Conservation (phyloP, 2,797 vertebrate genomes). For the Clamator glandarius region DNA sequence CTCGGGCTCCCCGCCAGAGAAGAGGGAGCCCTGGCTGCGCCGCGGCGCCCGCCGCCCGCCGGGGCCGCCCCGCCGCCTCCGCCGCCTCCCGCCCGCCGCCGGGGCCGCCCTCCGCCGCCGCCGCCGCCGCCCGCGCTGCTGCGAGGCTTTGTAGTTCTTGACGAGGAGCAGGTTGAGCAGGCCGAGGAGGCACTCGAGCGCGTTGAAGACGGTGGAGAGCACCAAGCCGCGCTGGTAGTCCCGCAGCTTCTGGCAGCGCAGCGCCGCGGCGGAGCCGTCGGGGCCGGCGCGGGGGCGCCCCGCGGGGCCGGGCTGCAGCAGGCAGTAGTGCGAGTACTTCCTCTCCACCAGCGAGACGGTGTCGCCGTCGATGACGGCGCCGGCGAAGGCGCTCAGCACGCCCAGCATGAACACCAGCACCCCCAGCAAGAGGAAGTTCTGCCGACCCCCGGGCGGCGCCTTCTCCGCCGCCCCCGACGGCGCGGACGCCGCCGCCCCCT, state of each 20-base stretch:
- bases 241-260: conserved; percentile 85
- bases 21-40: conserved; percentile 82
- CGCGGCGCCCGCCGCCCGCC: conserved; percentile 75
- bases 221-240: conserved; percentile 92
- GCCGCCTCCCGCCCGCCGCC: conserved; percentile 64
- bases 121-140: conserved; percentile 77
- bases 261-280: conserved; percentile 37
- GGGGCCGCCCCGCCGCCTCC: conserved; percentile 23
- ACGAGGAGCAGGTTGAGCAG: conserved; percentile 89
- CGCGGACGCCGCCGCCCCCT: too few species aligned
- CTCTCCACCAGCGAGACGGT: conserved; percentile 91
- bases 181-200: conserved; percentile 91
- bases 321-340: conserved; percentile 93
- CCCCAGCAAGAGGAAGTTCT: conserved; percentile 92
- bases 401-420: conserved; percentile 92
- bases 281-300: background rate
- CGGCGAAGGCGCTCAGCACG: conserved; percentile 93
- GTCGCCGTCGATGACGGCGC: conserved; percentile 96
- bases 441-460: conserved; percentile 75
- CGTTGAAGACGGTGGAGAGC: conserved; percentile 91
- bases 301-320: conserved; percentile 64
- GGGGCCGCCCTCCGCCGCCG: conserved; percentile 29
- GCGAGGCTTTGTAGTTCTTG: conserved; percentile 89
- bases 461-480: conserved; percentile 63
- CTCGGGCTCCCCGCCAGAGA: conserved; percentile 88